Base-by-base conservation (phyloP, 2,113 vertebrate species). In the Dendropsophus ebraccatus region DNA sequence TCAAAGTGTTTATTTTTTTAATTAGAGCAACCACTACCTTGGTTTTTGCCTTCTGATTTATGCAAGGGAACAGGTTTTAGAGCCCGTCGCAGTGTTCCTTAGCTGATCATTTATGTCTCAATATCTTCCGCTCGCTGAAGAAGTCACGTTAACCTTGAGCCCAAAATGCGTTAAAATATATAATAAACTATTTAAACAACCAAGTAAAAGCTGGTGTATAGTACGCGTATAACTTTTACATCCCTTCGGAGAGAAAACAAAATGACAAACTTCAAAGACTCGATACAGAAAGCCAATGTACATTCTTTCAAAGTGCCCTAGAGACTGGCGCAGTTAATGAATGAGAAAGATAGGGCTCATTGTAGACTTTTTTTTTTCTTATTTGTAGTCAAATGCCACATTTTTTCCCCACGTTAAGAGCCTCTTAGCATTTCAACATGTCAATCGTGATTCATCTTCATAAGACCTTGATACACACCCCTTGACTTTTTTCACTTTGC, bases 1-100 rank as follows among this genome's bases (percentile, higher is more conserved):
- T 75, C 50, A 74, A 72, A 74, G 73, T 84, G 83, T 87, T 80
- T 74, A 60, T 80, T 80, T 86, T 86, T 80, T 80, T 80, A 80
- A 86, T 86, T 73, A 79, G 32, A 21, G 25, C 21, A 58, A 56
- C 54, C 25, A 72, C 52, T 30, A 69, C 58, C 54, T 41, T 25
- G 45, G 13, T 72, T 70, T 72, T 73, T 81, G 76, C 65, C 50
- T 72, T 70, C 45, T 72, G 73, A 74, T 74, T 81, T 81, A 70
- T 41, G 37, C 8, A 47, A 60, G 65, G n/a, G 65, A 58, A 28
- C 84, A 81, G 23, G 54, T 85, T 85, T 85, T 50, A 54, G 45
- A 85, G 69, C 13, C 28, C 19, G 37, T 70, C 14, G 77, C 74
- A 58, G 70, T 6, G 30, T 74, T 86, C 47, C 67, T 81, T 86